phyloP scores from a whole-genome alignment of 1,140 invertebrate genomes.

The Pomacea maculata region DNA sequence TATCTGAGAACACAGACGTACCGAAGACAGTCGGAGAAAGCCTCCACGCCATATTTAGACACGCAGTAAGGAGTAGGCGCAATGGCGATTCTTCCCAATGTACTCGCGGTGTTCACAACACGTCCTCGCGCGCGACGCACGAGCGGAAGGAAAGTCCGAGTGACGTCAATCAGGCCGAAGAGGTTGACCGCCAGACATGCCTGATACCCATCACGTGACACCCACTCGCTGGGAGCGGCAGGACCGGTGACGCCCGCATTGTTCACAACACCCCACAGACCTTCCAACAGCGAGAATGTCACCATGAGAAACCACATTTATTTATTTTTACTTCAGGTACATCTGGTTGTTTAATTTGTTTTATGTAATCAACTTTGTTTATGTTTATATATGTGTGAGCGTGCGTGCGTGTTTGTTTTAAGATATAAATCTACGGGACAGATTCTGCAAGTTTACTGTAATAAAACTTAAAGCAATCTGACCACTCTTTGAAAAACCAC shows the following conservation, averaged over 20 bases:
- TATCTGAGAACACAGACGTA: neutral
- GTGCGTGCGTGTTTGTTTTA: no score
- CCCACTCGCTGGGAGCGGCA: conserved; percentile 24
- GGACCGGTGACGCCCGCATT: conserved; percentile 37
- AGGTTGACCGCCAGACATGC: conserved; percentile 33
- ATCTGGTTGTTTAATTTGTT: no score
- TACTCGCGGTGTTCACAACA: conserved; percentile 40
- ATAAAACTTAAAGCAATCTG: no score
- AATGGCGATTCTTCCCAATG: conserved; percentile 24
- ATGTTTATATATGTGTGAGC: no score
- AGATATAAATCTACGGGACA: no score
- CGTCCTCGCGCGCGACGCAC: conserved; percentile 34
- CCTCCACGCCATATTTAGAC: conserved; percentile 43
- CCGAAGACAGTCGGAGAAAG: conserved; percentile 39
- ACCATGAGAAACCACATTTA: no score
- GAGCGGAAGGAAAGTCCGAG: conserved; percentile 37
- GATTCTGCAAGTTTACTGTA: no score
- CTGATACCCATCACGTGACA: conserved; percentile 28
- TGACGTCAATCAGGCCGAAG: conserved; percentile 36
- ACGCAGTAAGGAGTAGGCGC: conserved; percentile 27
- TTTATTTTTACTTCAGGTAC: no score
- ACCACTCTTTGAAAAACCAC: no score
- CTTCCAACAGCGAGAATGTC: neutral
- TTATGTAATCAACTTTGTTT: no score
- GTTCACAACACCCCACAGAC: conserved; percentile 50